A percentile compares a stretch with the other conserved stretches of the same genome.
These are phyloP conservation scores for Drosophila siamana DNA, from an alignment of 2,888 invertebrate genomes.

Conservation along the genomic window DNA sequence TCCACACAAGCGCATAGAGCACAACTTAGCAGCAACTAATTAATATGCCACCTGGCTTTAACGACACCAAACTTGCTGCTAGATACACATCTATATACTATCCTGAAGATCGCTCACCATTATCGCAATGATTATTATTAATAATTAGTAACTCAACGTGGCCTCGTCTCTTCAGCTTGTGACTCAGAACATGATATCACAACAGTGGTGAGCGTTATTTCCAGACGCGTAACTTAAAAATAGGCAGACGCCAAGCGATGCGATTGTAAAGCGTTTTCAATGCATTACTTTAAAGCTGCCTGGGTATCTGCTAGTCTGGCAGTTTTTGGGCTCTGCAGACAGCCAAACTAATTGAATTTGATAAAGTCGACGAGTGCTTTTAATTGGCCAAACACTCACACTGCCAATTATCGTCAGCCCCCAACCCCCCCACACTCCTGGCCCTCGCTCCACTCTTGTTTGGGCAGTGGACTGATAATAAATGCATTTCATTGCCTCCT, in stretches of 20 bases:
- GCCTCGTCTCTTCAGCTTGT: not conserved
- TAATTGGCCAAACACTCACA: slow-evolving; percentile 66
- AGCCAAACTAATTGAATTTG: slow-evolving; percentile 70
- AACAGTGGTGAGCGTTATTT: not conserved
- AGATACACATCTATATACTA: slow-evolving; percentile 16
- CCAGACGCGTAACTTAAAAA: too few relatives aligned
- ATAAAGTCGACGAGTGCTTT: slow-evolving; percentile 64
- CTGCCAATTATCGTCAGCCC: slow-evolving; percentile 46
- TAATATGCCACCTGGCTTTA: slow-evolving; percentile 27
- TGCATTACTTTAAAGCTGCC: too few relatives aligned
- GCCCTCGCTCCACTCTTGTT: not conserved
- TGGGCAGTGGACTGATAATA: slow-evolving; percentile 32
- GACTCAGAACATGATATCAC: not conserved
- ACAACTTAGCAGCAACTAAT: slow-evolving; percentile 20
- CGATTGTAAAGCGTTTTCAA: too few relatives aligned
- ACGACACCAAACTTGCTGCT: not conserved
- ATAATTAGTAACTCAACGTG: not conserved
- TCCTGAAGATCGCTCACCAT: not conserved
- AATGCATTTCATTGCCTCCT: too few relatives aligned
- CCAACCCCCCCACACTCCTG: not conserved
- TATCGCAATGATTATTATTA: not conserved
- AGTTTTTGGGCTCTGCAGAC: not conserved
- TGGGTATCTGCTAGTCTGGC: slow-evolving; percentile 13
- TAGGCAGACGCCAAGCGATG: too few relatives aligned
- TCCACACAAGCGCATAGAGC: not conserved